phyloP scores from a whole-genome alignment of 2,888 invertebrate genomes.

The Scaptomyza flava region DNA sequence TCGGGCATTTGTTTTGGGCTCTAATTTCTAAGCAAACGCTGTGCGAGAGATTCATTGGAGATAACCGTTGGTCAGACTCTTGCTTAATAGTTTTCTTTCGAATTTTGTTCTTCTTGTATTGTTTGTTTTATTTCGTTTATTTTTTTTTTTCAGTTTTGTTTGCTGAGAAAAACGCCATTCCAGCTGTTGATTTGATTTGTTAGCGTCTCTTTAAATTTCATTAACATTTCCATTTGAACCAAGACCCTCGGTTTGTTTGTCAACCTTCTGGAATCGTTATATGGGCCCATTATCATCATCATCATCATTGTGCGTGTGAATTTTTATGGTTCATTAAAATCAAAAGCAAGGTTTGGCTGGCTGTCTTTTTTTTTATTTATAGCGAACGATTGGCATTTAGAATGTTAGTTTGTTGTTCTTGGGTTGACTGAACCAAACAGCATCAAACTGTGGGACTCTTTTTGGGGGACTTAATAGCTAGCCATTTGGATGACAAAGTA shows the following conservation, averaged over 20 bases:
- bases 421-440: constrained; percentile 41
- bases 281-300: constrained; percentile 24
- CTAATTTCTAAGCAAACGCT: constrained; percentile 78
- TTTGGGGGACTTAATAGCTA: constrained; percentile 8
- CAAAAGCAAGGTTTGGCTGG: constrained; percentile 59
- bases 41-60: constrained; percentile 51
- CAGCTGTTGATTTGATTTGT: constrained; percentile 64
- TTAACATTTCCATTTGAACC: constrained; percentile 64
- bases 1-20: constrained; percentile 74
- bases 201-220: constrained; percentile 76
- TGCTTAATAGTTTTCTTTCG: constrained; percentile 80
- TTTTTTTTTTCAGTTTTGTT: constrained; percentile 51
- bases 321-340: constrained; percentile 80
- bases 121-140: constrained; percentile 22
- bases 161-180: constrained; percentile 61
- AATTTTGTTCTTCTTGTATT: constrained; percentile 41
- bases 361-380: constrained; percentile 54
- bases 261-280: constrained; percentile 61
- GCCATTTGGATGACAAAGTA: constrained; percentile 35
- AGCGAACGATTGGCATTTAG: constrained; percentile 66
- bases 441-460: constrained; percentile 35
- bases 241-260: constrained; percentile 47
- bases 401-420: constrained; percentile 33
- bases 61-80: constrained; percentile 63
- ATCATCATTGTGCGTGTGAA: constrained; percentile 70